A percentile compares a stretch with the other conserved stretches of the same genome.
These are phyloP conservation scores for Abscondita cerata DNA, from an alignment of 2,888 invertebrate species.

Conservation along the genomic window DNA sequence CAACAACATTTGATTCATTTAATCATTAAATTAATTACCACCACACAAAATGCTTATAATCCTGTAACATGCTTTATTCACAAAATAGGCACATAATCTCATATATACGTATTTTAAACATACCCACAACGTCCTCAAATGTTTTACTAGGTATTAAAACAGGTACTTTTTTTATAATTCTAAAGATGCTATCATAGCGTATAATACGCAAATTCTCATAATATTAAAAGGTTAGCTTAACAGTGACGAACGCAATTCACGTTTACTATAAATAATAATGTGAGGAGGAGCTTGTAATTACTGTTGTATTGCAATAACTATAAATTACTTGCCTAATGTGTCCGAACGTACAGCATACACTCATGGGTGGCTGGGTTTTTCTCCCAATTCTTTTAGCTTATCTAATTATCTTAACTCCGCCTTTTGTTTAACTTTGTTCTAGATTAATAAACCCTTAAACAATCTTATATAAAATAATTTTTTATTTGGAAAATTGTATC, in stretches of 20 bases:
- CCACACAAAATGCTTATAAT: too few relatives aligned
- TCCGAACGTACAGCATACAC: constrained; percentile 27
- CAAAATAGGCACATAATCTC: too few relatives aligned
- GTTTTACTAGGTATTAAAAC: too few relatives aligned
- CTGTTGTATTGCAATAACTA: constrained; percentile 35
- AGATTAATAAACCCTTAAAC: constrained; percentile 11
- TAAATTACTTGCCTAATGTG: constrained; percentile 35
- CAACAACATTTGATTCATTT: too few relatives aligned
- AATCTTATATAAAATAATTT: not conserved
- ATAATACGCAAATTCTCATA: constrained; percentile 26
- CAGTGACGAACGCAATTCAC: constrained; percentile 31
- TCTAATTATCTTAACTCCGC: constrained; percentile 33
- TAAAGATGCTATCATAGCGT: too few relatives aligned
- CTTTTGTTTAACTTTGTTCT: constrained; percentile 28
- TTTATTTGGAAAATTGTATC: too few relatives aligned
- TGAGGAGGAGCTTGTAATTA: constrained; percentile 35
- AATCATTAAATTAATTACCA: too few relatives aligned
- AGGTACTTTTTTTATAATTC: too few relatives aligned
- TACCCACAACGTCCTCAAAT: too few relatives aligned
- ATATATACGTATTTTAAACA: too few relatives aligned
- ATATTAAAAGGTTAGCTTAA: constrained; percentile 27
- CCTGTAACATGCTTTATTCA: too few relatives aligned
- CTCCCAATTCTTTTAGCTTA: constrained; percentile 31
- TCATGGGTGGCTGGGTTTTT: constrained; percentile 33
- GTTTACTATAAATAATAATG: constrained; percentile 35